Base-by-base conservation (phyloP, 2,113 vertebrate species). In the Lepus timidus region DNA sequence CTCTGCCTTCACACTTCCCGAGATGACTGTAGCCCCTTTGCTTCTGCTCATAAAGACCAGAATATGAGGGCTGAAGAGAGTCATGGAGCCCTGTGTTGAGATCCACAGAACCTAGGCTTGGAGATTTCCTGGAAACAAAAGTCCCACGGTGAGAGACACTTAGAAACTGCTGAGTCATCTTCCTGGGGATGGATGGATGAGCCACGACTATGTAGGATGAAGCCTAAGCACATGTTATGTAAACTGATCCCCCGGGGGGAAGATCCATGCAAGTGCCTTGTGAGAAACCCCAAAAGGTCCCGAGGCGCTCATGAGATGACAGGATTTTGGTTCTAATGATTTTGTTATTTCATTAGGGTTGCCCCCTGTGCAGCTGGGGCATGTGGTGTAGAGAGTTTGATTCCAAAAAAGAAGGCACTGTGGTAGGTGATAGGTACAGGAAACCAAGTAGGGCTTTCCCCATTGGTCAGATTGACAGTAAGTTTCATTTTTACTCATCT, bases 1-100 rank as follows among this genome's bases (percentile, higher is more conserved):
- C 4, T 76, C 3, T 58, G 44, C 27, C 29, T 95, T 88, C 84
- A 70, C 12, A 16, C 71, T 94, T 96, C 20, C 33, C n/a, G 70
- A 96, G 73, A 73, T 27, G 6, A 65, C 84, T 9, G 36, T 36
- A 36, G 36, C 36, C 36, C 36, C 36, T 36, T 36, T 36, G 36
- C 36, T 36, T 36, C 36, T 36, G 36, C 36, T 36, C 36, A 36
- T 36, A 36, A 3, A 36, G 36, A 36, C 36, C 36, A 36, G 36
- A 36, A 36, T 36, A 36, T 36, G 31, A 3, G 49, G 11, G 13
- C 70, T 11, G 36, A 39, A 76, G 55, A 84, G 12, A 1, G 19
- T 61, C 29, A n/a, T 1, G 4, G 5, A 36, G 8, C 16, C 36
- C 7, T 3, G 6, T 14, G n/a, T 87, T 58, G n/a, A 44, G 8